Evolutionary conservation across 2,113 vertebrate species (phyloP), one percentile per base, ranked within the genome.

Genomic region (Seriola rivoliana): DNA sequence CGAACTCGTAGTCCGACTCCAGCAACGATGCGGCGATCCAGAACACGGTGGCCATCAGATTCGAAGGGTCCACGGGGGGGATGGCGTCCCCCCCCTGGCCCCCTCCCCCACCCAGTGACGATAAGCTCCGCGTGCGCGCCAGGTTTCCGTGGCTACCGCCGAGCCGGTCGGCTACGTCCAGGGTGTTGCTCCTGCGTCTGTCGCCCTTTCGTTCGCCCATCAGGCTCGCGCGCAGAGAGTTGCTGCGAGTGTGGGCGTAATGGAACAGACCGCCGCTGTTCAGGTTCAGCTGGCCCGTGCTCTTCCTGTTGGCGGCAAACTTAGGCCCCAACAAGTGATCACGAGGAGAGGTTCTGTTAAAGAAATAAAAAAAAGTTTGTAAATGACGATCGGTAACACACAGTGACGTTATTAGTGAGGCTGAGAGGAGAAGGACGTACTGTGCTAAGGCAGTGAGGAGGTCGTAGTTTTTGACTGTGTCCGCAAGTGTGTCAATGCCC

Each of bases 1-100:
- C 98, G 44, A 99, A 99, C 82, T 99, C 98, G 1, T 99, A 99
- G 94, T 99, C 98, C 0, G 98, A 99, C 93, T 99, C 98, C 0
- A 99, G 92, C 72, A 99, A 93, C 0, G 98, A 99, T 1, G 97
- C 90, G 11, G 97, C 98, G 63, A 99, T 99, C 98, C 98, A 99
- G 91, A 99, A 99, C 64, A 99, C 97, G 8, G 97, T 99, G 82
- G 98, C 98, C 97, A 99, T 96, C 94, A 99, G 93, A 89, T 97
- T 98, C 44, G 96, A 88, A 23, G 98, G 98, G 93, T 99, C 98
- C 88, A 96, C 96, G 67, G 97, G 95, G 40, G 96, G 95, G 74
- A 95, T 95, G 66, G 84, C 25, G 8, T 94, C 93, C 62, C 88
- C 89, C 19, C 92, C 92, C 42, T 89, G 92, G 68, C 78, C 92